Conservation (phyloP, 2,888 invertebrate genomes). For the Masnerella sp. region DNA sequence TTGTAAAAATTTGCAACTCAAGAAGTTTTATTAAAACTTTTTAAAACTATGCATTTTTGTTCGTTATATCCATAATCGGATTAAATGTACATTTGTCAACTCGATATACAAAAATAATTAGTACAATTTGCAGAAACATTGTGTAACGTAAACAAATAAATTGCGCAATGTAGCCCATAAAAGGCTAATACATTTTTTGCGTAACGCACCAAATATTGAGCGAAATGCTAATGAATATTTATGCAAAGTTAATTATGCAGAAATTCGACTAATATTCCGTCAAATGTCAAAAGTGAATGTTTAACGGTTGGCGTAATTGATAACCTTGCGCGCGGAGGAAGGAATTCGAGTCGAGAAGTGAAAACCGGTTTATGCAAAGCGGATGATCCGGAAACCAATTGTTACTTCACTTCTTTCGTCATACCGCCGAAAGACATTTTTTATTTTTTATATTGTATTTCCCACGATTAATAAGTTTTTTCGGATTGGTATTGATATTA, state of each 20-base stretch:
- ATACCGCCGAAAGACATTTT: slow-evolving; percentile 10
- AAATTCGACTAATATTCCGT: slow-evolving; percentile 35
- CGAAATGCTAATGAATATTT: slow-evolving; percentile 28
- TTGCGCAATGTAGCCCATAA: background rate
- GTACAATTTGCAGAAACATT: slow-evolving; percentile 2
- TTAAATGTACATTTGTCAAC: too few species aligned
- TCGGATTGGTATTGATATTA: too few species aligned
- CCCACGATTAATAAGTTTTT: too few species aligned
- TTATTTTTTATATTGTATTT: background rate
- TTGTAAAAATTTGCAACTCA: too few species aligned
- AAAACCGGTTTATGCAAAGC: slow-evolving; percentile 43
- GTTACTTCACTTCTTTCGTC: slow-evolving; percentile 41
- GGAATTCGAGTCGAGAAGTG: slow-evolving; percentile 18
- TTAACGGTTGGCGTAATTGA: slow-evolving; percentile 42
- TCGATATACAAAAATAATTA: slow-evolving; percentile 14
- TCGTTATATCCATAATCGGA: too few species aligned
- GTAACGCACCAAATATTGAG: slow-evolving; percentile 1
- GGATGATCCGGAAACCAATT: slow-evolving; percentile 49
- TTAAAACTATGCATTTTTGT: too few species aligned
- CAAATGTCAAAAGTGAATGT: slow-evolving; percentile 35
- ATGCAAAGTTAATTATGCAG: slow-evolving; percentile 30
- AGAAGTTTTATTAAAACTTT: too few species aligned
- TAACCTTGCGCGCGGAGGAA: slow-evolving; percentile 39
- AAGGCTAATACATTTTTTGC: slow-evolving; percentile 9
- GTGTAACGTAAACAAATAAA: slow-evolving; percentile 6